Conservation (phyloP, 2,113 vertebrate species). For the Notothenia coriiceps region DNA sequence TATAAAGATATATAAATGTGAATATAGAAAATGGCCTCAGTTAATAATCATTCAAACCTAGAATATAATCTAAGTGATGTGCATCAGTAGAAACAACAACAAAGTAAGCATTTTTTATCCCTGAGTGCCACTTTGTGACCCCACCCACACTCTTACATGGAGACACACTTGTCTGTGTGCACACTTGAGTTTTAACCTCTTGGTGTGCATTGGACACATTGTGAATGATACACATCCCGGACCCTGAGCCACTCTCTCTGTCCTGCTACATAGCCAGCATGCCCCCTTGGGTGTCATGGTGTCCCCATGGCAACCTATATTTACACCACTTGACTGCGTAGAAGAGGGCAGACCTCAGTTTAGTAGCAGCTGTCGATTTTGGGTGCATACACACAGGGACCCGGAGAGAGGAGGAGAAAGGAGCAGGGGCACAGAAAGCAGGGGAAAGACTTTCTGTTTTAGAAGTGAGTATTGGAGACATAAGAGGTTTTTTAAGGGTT, state of each 20-base stretch:
- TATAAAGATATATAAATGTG: background rate
- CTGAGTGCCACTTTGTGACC: slow-evolving; percentile 20
- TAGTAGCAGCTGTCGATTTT: slow-evolving; percentile 70
- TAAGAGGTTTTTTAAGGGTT: slow-evolving; percentile 55
- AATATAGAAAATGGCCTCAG: background rate
- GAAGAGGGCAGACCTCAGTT: slow-evolving; percentile 55
- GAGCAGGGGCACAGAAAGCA: background rate
- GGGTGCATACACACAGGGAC: slow-evolving; percentile 31
- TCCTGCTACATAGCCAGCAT: slow-evolving; percentile 55
- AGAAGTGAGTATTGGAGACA: slow-evolving; percentile 41
- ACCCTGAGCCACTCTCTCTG: slow-evolving; percentile 47
- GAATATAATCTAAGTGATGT: background rate
- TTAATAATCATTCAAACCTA: background rate
- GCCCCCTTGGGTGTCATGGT: slow-evolving; percentile 68
- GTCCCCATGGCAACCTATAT: slow-evolving; percentile 83
- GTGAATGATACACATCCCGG: slow-evolving; percentile 48
- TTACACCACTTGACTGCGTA: slow-evolving; percentile 68
- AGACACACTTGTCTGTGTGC: slow-evolving; percentile 2
- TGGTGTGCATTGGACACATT: slow-evolving; percentile 30
- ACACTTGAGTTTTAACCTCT: slow-evolving; percentile 36
- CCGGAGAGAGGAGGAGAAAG: slow-evolving; percentile 10
- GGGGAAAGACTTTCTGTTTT: slow-evolving; percentile 13
- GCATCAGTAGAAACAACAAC: background rate
- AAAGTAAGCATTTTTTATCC: background rate
- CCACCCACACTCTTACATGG: slow-evolving; percentile 2